Evolutionary conservation across 1,140 invertebrate genomes (phyloP).

Genomic region (Drosophila nigrodunni): DNA sequence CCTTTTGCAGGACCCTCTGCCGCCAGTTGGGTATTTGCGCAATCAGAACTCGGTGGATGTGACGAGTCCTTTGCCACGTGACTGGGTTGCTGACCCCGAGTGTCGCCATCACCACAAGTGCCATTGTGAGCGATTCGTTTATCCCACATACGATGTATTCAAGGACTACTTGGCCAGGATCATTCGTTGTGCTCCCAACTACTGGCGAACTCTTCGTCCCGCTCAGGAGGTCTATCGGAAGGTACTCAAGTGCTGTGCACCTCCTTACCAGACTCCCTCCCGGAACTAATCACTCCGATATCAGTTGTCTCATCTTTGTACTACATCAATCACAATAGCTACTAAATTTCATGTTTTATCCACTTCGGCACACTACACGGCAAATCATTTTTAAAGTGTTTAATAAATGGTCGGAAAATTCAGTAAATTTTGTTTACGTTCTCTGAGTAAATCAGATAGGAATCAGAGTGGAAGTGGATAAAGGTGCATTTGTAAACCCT

Average conservation of each 20-base stretch:
- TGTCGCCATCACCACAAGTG: slow-evolving; percentile 64
- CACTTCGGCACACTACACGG: slow-evolving; percentile 20
- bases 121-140: slow-evolving; percentile 59
- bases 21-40: too few species aligned
- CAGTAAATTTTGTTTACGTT: neutral
- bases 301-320: slow-evolving; percentile 2
- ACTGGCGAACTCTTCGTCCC: slow-evolving; percentile 59
- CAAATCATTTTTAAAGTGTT: slow-evolving; percentile 35
- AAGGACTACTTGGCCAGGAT: slow-evolving; percentile 60
- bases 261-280: neutral
- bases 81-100: slow-evolving; percentile 62
- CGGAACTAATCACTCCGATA: slow-evolving; percentile 3
- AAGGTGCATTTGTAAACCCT: too few species aligned
- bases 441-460: neutral
- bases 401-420: slow-evolving; percentile 1
- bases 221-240: slow-evolving; percentile 62
- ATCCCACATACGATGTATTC: slow-evolving; percentile 67
- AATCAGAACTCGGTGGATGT: neutral
- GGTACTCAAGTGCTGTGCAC: slow-evolving; percentile 55
- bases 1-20: slow-evolving; percentile 6
- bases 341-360: slow-evolving; percentile 35
- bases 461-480: too few species aligned
- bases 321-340: neutral
- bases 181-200: slow-evolving; percentile 54
- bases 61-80: slow-evolving; percentile 46